A percentile compares a stretch with the other conserved stretches of the same genome.
Conservation (phyloP, 2,888 invertebrate genomes). For the Drosophila antonietae region DNA sequence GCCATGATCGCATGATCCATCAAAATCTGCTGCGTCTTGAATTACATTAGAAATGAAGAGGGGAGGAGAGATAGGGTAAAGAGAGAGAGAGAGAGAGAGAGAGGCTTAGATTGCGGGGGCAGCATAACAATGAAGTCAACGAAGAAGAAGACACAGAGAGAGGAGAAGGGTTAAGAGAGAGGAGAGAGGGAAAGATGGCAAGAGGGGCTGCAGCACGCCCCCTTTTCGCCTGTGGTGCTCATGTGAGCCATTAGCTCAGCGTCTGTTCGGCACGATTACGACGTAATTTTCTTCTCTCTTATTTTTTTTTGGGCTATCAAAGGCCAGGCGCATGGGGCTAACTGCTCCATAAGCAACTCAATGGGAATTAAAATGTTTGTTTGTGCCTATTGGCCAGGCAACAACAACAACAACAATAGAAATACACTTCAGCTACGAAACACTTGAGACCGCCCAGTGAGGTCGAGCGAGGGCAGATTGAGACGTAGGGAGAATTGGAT, state of each 20-base stretch:
- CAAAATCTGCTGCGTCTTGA: conserved; percentile 47
- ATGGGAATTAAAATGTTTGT: conserved; percentile 78
- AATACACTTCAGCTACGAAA: conserved; percentile 39
- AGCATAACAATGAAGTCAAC: conserved; percentile 35
- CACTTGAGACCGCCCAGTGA: conserved; percentile 67
- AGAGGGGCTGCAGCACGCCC: not conserved
- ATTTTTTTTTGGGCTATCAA: conserved; percentile 1
- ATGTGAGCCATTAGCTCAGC: conserved; percentile 59
- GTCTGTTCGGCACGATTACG: conserved; percentile 68
- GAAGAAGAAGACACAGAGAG: not conserved
- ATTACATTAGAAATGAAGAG: conserved; percentile 42
- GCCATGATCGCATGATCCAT: conserved; percentile 48
- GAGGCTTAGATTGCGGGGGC: conserved; percentile 20
- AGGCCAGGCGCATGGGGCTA: conserved; percentile 13
- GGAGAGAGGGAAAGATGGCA: no score
- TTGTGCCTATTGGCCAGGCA: conserved; percentile 43
- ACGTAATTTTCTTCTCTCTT: conserved; percentile 60
- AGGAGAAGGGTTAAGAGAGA: not conserved
- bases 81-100: not conserved
- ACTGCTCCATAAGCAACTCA: conserved; percentile 67
- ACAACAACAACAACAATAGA: conserved; percentile 18
- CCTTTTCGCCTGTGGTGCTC: conserved; percentile 22
- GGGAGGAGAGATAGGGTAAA: conserved; percentile 1
- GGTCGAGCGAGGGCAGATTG: not conserved
- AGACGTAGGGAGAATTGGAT: not conserved